A percentile compares a stretch with the other conserved stretches of the same genome.
Conservation (phyloP, 2,113 vertebrate species). For the Zosterops hypoxanthus region DNA sequence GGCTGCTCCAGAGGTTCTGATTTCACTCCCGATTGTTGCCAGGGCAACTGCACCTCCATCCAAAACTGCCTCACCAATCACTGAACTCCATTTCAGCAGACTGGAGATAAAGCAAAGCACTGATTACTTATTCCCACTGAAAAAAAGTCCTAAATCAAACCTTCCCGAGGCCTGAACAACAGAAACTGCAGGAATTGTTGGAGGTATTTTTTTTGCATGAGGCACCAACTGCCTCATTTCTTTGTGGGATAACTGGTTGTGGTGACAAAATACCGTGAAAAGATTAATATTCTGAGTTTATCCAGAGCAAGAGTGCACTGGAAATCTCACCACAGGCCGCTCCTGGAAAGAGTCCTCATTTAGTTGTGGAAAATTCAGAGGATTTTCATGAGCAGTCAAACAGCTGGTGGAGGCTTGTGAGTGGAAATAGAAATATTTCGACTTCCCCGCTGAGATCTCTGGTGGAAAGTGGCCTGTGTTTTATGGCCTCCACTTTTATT, state of each 20-base stretch:
- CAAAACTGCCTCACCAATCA: constrained; percentile 18
- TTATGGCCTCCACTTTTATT: neutral
- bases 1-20: constrained; percentile 55
- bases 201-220: neutral
- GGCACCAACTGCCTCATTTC: neutral
- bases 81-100: neutral
- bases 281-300: neutral
- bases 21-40: constrained; percentile 62
- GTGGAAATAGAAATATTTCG: neutral
- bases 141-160: neutral
- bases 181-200: neutral
- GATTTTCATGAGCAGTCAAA: constrained; percentile 14
- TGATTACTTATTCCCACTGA: neutral
- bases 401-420: neutral
- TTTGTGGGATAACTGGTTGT: neutral
- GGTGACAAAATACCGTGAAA: constrained; percentile 12
- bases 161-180: neutral
- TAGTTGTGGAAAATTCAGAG: constrained; percentile 1
- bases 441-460: neutral
- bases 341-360: constrained; percentile 33
- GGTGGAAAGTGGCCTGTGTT: neutral
- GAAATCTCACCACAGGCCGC: neutral
- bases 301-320: neutral
- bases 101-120: constrained; percentile 10
- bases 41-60: constrained; percentile 43